Conservation (phyloP, 1,140 invertebrate genomes). For the Aphelinus certus region DNA sequence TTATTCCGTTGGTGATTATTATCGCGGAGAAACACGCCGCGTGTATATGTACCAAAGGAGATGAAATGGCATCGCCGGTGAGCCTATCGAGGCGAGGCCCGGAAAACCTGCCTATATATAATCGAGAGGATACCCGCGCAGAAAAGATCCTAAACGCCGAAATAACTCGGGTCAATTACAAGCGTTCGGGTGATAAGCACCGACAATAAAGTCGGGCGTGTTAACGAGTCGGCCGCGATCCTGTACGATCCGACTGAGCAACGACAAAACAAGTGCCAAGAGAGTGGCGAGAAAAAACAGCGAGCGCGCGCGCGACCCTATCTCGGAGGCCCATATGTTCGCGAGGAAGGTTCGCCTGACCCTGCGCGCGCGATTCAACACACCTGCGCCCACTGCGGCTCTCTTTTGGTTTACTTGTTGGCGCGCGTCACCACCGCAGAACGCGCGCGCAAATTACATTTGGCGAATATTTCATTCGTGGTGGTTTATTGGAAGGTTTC, state of each 20-base stretch:
- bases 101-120: background rate
- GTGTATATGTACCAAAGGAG: no score
- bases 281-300: background rate
- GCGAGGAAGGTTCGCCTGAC: no score
- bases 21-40: no score
- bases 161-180: background rate
- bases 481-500: no score
- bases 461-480: no score
- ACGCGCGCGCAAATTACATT: no score
- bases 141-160: background rate
- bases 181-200: constrained; percentile 6
- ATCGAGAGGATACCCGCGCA: background rate
- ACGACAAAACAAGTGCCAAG: background rate
- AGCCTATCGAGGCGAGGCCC: background rate
- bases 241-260: background rate
- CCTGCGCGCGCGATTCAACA: no score
- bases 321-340: background rate
- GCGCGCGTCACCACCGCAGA: no score
- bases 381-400: background rate
- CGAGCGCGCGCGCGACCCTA: background rate
- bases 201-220: constrained; percentile 14
- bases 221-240: background rate
- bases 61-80: no score
- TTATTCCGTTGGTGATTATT: no score
- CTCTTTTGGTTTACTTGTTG: no score